Evolutionary conservation across 2,888 invertebrate species (phyloP), one percentile per base, ranked within the genome.

Genomic region (Ethmia dodecea): DNA sequence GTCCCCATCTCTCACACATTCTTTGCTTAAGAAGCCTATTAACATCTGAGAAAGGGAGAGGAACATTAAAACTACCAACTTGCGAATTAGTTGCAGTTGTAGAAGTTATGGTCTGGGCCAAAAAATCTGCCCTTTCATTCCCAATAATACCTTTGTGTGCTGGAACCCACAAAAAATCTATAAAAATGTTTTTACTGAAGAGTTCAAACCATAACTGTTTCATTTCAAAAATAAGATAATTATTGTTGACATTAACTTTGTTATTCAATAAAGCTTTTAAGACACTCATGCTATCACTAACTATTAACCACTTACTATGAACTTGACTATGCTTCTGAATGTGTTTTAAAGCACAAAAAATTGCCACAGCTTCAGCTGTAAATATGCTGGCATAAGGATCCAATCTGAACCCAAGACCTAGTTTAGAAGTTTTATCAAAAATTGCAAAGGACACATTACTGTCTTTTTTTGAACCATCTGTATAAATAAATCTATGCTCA

Each of bases 221-320:
- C n/a, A n/a, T n/a, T n/a, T n/a, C n/a, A n/a, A n/a, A n/a, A n/a
- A 32, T 32, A 8, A 32, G 5, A 32, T 32, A 32, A 14, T 32
- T 32, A n/a, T 24, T 32, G 13, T 32, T 32, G 14, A 25, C 13
- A 14, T 32, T 10, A 4, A 32, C 24, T 14, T 14, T 32, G 10
- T 32, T 25, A 25, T 32, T 32, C 3, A 20, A 25, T 9, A 25
- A n/a, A 24, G 12, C 14, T 25, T 25, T 14, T 2, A 32, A 12
- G 10, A 32, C 32, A 25, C 32, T 32, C 25, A 32, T 32, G 13
- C 32, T 32, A 24, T 32, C 32, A 32, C 22, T 22, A 25, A 25
- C 13, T 32, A 32, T 25, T 11, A 25, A 9, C 32, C 32, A 32
- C n/a, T 12, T 14, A 24, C n/a, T 12, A n/a, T 13, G 9, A 6